phyloP scores from a whole-genome alignment of 2,797 vertebrate species.

The Gambelia wislizenii region DNA sequence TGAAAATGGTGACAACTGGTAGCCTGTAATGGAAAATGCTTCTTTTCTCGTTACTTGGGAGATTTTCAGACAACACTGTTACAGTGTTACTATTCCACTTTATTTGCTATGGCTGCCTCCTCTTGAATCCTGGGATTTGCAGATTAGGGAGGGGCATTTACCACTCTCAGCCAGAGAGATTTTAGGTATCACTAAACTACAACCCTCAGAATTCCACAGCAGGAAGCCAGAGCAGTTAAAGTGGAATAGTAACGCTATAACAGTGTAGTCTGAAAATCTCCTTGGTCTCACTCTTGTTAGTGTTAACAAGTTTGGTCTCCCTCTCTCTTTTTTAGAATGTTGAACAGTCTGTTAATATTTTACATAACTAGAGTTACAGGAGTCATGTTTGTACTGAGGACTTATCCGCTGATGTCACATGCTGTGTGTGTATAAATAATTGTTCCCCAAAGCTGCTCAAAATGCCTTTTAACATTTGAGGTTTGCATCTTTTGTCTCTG shows the following conservation, averaged over 20 bases:
- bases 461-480: neutral
- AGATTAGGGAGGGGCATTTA: too few relatives aligned
- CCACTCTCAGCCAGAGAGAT: too few relatives aligned
- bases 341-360: constrained; percentile 84
- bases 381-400: constrained; percentile 56
- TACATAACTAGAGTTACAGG: constrained; percentile 69
- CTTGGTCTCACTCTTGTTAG: constrained; percentile 27
- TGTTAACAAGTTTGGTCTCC: constrained; percentile 62
- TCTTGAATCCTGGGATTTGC: too few relatives aligned
- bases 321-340: constrained; percentile 63
- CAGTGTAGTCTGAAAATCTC: too few relatives aligned
- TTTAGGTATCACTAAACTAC: too few relatives aligned
- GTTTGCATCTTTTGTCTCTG: neutral
- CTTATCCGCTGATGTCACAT: constrained; percentile 51
- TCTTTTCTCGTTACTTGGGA: too few relatives aligned
- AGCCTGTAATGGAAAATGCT: constrained; percentile 8
- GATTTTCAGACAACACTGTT: too few relatives aligned
- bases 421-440: neutral
- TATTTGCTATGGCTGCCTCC: too few relatives aligned
- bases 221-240: too few relatives aligned
- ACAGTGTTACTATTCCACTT: too few relatives aligned
- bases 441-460: neutral
- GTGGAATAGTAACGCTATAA: too few relatives aligned
- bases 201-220: too few relatives aligned
- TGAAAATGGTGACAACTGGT: neutral